phyloP scores from a whole-genome alignment of 1,140 invertebrate species.

The Bombus consobrinus region DNA sequence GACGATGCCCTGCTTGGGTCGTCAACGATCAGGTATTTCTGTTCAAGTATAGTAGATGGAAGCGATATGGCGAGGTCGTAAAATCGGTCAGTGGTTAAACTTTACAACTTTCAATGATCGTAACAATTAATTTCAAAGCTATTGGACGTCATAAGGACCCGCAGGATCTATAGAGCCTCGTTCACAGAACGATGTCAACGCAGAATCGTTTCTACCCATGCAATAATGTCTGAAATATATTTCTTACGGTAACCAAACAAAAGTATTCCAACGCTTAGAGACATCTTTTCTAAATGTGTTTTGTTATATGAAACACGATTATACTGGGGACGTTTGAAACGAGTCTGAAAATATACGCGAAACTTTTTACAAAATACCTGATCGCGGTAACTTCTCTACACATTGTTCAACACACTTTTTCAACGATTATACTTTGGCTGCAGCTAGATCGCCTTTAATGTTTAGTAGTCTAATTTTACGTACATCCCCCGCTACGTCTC shows the following conservation, averaged over 20 bases:
- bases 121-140: neutral
- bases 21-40: conserved; percentile 29
- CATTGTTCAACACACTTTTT: too few relatives aligned
- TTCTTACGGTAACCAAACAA: too few relatives aligned
- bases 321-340: too few relatives aligned
- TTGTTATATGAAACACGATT: too few relatives aligned
- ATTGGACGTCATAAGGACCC: neutral
- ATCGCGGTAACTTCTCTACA: too few relatives aligned
- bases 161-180: neutral
- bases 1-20: conserved; percentile 7
- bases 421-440: too few relatives aligned
- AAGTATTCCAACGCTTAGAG: too few relatives aligned
- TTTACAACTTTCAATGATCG: neutral
- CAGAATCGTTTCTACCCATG: neutral
- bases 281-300: too few relatives aligned
- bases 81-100: neutral
- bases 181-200: neutral
- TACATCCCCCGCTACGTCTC: neutral
- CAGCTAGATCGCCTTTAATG: too few relatives aligned
- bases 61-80: neutral
- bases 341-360: too few relatives aligned
- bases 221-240: too few relatives aligned
- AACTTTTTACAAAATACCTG: too few relatives aligned
- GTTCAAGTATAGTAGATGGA: neutral
- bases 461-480: neutral